phyloP scores from a whole-genome alignment of 2,797 vertebrate genomes.

The Prionace glauca region DNA sequence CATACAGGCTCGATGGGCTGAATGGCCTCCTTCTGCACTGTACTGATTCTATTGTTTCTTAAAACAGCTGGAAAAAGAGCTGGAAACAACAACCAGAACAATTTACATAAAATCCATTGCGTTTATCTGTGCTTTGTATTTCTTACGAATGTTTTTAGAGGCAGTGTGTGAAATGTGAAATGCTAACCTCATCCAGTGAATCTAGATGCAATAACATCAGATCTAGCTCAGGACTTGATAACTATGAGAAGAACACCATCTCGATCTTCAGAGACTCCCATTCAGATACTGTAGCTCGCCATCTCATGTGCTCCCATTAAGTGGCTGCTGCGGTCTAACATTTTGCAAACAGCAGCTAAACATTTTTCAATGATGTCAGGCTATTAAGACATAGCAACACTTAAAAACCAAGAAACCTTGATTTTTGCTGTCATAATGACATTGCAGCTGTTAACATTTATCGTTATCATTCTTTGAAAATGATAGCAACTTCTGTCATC shows the following conservation, averaged over 20 bases:
- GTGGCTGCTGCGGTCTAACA: neutral
- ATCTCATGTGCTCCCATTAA: neutral
- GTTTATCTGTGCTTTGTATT: neutral
- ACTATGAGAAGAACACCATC: neutral
- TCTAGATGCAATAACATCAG: neutral
- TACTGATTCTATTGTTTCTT: too few relatives aligned
- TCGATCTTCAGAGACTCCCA: neutral
- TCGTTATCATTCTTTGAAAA: neutral
- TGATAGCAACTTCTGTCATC: neutral
- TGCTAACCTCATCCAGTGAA: neutral
- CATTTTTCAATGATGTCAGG: neutral
- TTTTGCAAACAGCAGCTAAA: neutral
- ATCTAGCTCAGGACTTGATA: neutral
- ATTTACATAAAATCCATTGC: neutral
- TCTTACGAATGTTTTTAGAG: neutral
- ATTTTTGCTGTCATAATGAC: neutral
- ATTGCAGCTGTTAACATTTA: neutral
- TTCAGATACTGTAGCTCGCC: neutral
- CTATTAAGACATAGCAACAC: neutral
- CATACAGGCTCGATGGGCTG: too few relatives aligned
- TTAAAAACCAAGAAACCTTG: neutral
- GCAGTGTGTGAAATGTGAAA: neutral
- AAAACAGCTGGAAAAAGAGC: neutral
- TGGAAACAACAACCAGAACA: neutral
- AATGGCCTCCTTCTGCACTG: too few relatives aligned